phyloP scores from a whole-genome alignment of 37 sponge, comb jelly and placozoan species.

The Trichoplax adhaerens region DNA sequence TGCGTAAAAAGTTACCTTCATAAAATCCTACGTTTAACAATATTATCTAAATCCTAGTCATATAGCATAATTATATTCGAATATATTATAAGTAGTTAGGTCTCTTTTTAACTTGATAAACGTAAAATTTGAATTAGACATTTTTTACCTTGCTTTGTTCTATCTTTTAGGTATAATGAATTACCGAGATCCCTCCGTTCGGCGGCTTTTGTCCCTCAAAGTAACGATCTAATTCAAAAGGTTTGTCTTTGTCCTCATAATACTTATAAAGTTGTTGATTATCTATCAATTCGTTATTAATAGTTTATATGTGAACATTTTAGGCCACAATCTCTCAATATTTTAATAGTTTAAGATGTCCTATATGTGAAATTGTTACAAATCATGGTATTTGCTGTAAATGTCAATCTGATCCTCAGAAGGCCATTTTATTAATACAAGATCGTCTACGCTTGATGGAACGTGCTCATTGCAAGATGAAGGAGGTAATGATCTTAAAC shows the following conservation, averaged over 20 bases:
- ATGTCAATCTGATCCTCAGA: constrained; percentile 32
- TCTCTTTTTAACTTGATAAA: too few relatives aligned
- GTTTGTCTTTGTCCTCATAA: background rate
- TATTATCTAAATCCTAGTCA: too few relatives aligned
- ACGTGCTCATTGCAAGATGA: too few relatives aligned
- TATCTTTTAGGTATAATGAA: constrained; percentile 23
- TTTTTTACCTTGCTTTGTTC: too few relatives aligned
- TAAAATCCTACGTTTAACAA: constrained; percentile 3
- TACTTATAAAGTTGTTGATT: background rate
- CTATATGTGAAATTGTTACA: constrained; percentile 49
- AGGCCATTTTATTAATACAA: constrained; percentile 6
- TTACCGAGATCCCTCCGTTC: constrained; percentile 18
- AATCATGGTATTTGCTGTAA: constrained; percentile 26
- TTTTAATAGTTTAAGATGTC: constrained; percentile 56
- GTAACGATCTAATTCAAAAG: background rate
- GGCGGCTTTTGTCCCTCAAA: too few relatives aligned
- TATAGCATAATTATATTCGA: too few relatives aligned
- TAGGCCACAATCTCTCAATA: constrained; percentile 54
- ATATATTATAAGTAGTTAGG: too few relatives aligned
- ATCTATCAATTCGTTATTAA: background rate
- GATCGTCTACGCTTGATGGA: background rate
- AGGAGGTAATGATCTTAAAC: too few relatives aligned
- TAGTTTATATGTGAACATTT: background rate
- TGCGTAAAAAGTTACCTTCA: constrained; percentile 4
- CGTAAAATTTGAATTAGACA: too few relatives aligned